Conservation (phyloP, 2,888 invertebrate genomes). For the Serripes groenlandicus region DNA sequence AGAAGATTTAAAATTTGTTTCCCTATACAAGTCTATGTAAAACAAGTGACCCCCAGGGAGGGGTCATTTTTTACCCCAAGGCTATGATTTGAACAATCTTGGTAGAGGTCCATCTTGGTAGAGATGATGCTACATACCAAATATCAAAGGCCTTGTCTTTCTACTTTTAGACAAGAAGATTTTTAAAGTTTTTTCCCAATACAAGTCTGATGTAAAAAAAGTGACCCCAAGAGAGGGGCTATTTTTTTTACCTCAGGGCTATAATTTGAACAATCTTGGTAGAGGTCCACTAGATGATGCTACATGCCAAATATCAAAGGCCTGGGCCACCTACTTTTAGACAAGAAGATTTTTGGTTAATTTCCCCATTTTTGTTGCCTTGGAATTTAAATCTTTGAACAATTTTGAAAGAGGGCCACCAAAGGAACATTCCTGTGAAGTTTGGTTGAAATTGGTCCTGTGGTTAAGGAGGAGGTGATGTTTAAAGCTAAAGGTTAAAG, state of each 20-base stretch:
- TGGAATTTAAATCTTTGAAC: not conserved
- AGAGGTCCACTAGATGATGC: not conserved
- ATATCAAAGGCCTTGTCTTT: not conserved
- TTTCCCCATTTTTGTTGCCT: not conserved
- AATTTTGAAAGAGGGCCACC: not conserved
- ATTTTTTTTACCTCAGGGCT: not conserved
- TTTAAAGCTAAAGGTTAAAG: too few relatives aligned
- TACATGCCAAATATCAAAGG: not conserved
- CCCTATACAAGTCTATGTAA: not conserved
- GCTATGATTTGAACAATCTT: not conserved
- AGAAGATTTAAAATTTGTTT: not conserved
- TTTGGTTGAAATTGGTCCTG: not conserved
- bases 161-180: not conserved
- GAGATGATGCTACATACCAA: not conserved
- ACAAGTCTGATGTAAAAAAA: not conserved
- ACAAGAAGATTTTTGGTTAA: not conserved
- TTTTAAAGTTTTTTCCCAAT: not conserved
- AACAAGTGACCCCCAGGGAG: not conserved
- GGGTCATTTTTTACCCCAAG: not conserved
- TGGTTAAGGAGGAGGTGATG: not conserved
- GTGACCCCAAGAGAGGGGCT: not conserved
- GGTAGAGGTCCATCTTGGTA: not conserved
- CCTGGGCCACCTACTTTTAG: not conserved
- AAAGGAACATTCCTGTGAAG: not conserved
- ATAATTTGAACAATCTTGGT: not conserved